Percentiles rank a stretch among this genome's conserved stretches.
Evolutionary conservation across 2,888 invertebrate genomes (phyloP).

Genomic region (Coenonympha glycerion): DNA sequence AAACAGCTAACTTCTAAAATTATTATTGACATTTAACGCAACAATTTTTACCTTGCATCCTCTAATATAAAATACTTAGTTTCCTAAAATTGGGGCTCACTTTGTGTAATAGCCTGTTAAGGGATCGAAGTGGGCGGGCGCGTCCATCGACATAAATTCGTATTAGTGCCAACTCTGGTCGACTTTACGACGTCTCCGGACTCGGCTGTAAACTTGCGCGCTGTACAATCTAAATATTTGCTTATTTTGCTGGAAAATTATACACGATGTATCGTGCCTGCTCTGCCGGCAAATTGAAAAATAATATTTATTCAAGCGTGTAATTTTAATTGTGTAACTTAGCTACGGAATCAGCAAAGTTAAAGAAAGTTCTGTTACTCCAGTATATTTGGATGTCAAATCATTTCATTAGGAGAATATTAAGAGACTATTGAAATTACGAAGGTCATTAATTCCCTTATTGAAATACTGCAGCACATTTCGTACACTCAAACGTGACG

Average conservation of each 20-base stretch:
- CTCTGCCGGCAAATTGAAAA: slow-evolving; percentile 1
- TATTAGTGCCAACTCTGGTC: slow-evolving; percentile 73
- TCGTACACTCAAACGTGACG: no score
- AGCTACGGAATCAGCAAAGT: no score
- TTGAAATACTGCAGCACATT: no score
- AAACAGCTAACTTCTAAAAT: not conserved
- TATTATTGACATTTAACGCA: not conserved
- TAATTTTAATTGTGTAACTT: not conserved
- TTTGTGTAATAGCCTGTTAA: slow-evolving; percentile 47
- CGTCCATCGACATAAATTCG: slow-evolving; percentile 72
- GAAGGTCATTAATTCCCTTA: no score
- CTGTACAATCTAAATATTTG: slow-evolving; percentile 26
- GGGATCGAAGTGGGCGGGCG: slow-evolving; percentile 58
- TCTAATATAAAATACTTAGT: slow-evolving; percentile 8
- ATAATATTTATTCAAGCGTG: not conserved
- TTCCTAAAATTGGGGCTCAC: slow-evolving; percentile 57
- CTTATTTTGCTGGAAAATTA: slow-evolving; percentile 20
- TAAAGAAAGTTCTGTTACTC: no score
- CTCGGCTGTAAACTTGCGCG: slow-evolving; percentile 62
- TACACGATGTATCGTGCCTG: slow-evolving; percentile 5
- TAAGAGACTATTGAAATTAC: no score
- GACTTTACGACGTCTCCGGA: slow-evolving; percentile 69
- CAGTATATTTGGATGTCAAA: no score
- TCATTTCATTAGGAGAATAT: no score
- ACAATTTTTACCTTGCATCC: slow-evolving; percentile 1